Evolutionary conservation across 2,113 vertebrate species (phyloP).

Genomic region (Tapirus terrestris): DNA sequence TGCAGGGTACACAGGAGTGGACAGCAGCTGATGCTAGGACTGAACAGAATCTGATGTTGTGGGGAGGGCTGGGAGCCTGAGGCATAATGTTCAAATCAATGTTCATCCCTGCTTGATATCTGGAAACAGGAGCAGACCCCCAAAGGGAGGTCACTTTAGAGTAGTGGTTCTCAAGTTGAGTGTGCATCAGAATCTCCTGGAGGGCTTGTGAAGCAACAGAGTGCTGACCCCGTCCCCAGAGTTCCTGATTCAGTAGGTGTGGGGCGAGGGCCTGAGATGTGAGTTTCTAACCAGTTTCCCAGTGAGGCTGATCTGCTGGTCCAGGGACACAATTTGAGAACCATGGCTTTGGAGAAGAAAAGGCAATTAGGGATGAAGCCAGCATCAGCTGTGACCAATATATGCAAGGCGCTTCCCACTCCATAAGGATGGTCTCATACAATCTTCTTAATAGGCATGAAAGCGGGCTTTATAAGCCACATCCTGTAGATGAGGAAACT

Average conservation of each 20-base stretch:
- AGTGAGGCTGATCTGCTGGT: not conserved
- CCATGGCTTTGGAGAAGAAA: not conserved
- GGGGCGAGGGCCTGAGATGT: not conserved
- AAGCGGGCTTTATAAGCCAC: not conserved
- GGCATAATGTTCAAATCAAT: not conserved
- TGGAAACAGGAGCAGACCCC: not conserved
- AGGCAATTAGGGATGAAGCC: not conserved
- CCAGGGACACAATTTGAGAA: not conserved
- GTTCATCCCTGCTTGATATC: not conserved
- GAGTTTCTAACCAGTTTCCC: not conserved
- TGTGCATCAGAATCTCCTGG: not conserved
- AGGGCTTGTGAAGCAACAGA: not conserved
- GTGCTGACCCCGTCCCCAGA: fast-evolving
- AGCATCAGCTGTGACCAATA: not conserved
- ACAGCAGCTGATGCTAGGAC: not conserved
- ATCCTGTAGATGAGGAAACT: not conserved
- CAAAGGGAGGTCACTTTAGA: not conserved
- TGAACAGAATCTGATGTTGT: not conserved
- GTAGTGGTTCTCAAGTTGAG: not conserved
- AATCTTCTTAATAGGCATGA: not conserved
- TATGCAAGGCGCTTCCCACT: not conserved
- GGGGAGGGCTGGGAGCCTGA: not conserved
- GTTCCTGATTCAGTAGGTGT: not conserved
- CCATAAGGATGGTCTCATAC: not conserved
- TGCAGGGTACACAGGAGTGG: not conserved